Base-by-base conservation (phyloP, 2,797 vertebrate species). In the Podarcis lilfordi region DNA sequence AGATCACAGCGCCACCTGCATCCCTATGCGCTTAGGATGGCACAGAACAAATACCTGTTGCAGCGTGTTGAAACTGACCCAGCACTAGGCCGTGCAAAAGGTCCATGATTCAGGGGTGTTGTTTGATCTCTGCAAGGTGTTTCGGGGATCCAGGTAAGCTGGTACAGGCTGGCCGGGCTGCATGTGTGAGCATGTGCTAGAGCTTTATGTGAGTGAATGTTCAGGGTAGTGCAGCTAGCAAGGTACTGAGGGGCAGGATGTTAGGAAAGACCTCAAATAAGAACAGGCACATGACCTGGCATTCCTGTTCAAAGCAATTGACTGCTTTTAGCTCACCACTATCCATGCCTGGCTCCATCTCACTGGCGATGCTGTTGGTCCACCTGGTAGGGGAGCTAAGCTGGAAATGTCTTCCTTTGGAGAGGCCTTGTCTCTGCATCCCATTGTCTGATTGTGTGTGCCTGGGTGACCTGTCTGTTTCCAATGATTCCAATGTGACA, bases 381-480 rank as follows among this genome's bases (percentile, higher is more conserved):
- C 96, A 95, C 86, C 2, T 82, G 8, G 77, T 92, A 2, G 95
- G 95, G 8, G 96, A 96, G 88, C 90, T 89, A 76, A 80, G 71
- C 17, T 37, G 82, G 0, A 82, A 91, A 7, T 83, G 64, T 79
- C 72, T 76, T 61, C 88, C 82, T 81, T 81, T 85, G 87, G 84
- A n/a, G 82, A 40, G 85, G 81, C 0, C 13, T 27, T 43, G 0
- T 0, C 25, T 83, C 72, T 9, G 83, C 0, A 0, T 1, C 2
- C 55, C 6, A 0, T 23, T 82, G 75, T 13, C 7, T 1, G 32
- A 13, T 0, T 32, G 6, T 0, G 4, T 2, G 4, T 89, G 80
- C 19, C 75, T 5, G 0, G 32, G 19, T 0, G 4, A 0, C 0
- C 72, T 11, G 17, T 69, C 89, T 21, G 11, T 27, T 68, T 4